These are phyloP conservation scores for Myotis davidii DNA, from an alignment of 2,113 vertebrate species.

Conservation along the genomic window DNA sequence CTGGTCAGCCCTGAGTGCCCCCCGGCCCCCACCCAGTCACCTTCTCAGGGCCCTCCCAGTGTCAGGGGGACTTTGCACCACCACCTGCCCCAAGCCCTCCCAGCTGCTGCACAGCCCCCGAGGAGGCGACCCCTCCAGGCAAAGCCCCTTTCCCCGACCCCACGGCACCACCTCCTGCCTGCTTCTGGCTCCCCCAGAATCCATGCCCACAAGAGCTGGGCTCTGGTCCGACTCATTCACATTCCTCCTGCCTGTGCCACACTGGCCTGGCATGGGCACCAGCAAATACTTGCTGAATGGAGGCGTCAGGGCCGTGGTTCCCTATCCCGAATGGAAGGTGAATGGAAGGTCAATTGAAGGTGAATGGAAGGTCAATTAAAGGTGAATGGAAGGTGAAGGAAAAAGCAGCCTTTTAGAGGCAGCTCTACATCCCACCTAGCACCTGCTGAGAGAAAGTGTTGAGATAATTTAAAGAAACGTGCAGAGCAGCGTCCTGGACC, in stretches of 20 bases:
- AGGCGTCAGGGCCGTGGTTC: background rate
- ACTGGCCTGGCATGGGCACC: no score
- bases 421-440: rapidly evolving
- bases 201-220: background rate
- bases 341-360: background rate
- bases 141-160: background rate
- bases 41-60: background rate
- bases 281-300: background rate
- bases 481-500: background rate
- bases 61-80: background rate
- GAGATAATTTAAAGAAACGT: background rate
- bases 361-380: background rate
- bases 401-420: background rate
- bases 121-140: background rate
- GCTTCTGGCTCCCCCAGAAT: background rate
- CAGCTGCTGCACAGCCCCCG: background rate
- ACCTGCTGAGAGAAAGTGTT: background rate
- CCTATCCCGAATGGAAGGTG: background rate
- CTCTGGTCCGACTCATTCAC: background rate
- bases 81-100: background rate
- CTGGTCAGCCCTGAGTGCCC: no score
- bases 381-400: background rate
- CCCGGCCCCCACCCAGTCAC: no score
- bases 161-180: background rate
- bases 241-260: background rate